Evolutionary conservation across 2,113 vertebrate species (phyloP).

Genomic region (Eubucco bourcierii): DNA sequence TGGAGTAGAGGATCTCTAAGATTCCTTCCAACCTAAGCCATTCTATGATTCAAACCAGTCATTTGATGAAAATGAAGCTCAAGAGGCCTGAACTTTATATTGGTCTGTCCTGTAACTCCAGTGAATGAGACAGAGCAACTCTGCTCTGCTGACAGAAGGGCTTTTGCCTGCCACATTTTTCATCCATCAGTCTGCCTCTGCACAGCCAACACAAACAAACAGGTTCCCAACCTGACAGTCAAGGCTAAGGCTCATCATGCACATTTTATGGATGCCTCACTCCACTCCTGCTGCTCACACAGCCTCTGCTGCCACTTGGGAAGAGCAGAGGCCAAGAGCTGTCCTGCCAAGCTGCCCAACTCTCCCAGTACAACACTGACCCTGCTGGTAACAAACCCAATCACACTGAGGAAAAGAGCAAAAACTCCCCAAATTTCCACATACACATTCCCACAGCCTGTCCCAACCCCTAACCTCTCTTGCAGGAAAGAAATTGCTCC

Average conservation of each 20-base stretch:
- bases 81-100: background rate
- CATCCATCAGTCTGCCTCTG: background rate
- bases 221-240: background rate
- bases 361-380: background rate
- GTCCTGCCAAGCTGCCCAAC: background rate
- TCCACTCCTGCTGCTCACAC: background rate
- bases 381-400: background rate
- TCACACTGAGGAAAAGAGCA: background rate
- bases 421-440: background rate
- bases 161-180: background rate
- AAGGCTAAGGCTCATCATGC: background rate
- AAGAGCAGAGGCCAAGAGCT: background rate
- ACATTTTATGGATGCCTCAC: background rate
- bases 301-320: background rate
- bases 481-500: no score
- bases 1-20: no score
- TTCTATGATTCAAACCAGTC: background rate
- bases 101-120: background rate
- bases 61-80: background rate
- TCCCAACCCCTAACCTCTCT: no score
- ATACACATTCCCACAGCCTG: no score
- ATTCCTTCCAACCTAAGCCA: no score
- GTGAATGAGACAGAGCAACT: background rate
- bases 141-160: background rate
- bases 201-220: background rate